Evolutionary conservation across 2,113 vertebrate genomes (phyloP).

Genomic region (Urocolius indicus): DNA sequence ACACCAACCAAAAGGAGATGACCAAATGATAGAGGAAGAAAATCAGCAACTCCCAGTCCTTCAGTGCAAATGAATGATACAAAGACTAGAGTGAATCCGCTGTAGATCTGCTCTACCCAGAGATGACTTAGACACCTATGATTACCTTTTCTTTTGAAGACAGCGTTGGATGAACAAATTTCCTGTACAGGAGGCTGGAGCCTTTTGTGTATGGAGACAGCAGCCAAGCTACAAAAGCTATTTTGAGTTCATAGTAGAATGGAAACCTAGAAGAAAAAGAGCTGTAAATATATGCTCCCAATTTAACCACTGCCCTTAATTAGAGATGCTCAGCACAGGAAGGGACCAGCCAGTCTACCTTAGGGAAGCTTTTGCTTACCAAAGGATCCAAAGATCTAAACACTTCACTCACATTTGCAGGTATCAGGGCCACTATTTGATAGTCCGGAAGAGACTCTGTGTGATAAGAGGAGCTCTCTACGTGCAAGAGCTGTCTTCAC

Average conservation of each 20-base stretch:
- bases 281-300: background rate
- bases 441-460: background rate
- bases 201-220: conserved; percentile 98
- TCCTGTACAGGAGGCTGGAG: conserved; percentile 96
- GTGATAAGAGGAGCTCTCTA: background rate
- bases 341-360: background rate
- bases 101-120: background rate
- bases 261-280: conserved; percentile 87
- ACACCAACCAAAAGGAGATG: background rate
- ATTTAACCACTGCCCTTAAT: background rate
- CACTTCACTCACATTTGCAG: background rate
- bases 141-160: conserved; percentile 99
- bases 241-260: conserved; percentile 99
- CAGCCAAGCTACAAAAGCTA: conserved; percentile 98
- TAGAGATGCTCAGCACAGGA: background rate
- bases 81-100: background rate
- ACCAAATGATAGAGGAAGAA: background rate
- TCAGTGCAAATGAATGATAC: background rate
- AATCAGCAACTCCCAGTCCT: background rate
- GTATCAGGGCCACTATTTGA: background rate
- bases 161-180: conserved; percentile 97
- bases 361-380: background rate
- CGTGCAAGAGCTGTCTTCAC: background rate
- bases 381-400: background rate
- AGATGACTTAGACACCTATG: background rate